Conservation (phyloP, 2,113 vertebrate species). For the Lepidothrix coronata region DNA sequence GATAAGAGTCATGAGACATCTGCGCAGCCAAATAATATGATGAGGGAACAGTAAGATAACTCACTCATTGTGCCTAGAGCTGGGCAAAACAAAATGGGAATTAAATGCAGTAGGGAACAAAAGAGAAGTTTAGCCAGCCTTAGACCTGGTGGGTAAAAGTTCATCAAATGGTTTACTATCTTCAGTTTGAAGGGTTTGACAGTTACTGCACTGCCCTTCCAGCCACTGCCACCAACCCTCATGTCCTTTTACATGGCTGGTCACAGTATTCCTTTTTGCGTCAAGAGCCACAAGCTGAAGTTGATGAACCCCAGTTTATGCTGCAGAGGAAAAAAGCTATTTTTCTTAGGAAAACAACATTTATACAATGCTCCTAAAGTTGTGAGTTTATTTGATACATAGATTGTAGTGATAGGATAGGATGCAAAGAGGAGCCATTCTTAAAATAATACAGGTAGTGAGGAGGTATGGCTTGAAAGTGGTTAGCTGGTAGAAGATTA, state of each 20-base stretch:
- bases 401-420: background rate
- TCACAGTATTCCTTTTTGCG: background rate
- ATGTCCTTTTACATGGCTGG: background rate
- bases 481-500: constrained; percentile 37
- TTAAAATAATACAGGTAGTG: background rate
- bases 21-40: background rate
- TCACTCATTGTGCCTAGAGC: background rate
- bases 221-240: background rate
- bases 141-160: background rate
- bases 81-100: background rate
- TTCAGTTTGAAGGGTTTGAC: background rate
- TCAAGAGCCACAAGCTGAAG: accelerated
- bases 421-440: background rate
- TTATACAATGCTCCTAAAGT: background rate
- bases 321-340: background rate
- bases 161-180: background rate
- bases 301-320: background rate
- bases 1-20: background rate
- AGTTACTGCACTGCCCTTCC: background rate
- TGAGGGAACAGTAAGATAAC: background rate
- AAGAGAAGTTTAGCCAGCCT: background rate
- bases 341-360: background rate
- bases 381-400: background rate
- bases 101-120: background rate
- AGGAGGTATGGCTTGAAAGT: background rate